These are phyloP conservation scores for Podarcis muralis DNA, from an alignment of 2,113 vertebrate species.

Conservation along the genomic window DNA sequence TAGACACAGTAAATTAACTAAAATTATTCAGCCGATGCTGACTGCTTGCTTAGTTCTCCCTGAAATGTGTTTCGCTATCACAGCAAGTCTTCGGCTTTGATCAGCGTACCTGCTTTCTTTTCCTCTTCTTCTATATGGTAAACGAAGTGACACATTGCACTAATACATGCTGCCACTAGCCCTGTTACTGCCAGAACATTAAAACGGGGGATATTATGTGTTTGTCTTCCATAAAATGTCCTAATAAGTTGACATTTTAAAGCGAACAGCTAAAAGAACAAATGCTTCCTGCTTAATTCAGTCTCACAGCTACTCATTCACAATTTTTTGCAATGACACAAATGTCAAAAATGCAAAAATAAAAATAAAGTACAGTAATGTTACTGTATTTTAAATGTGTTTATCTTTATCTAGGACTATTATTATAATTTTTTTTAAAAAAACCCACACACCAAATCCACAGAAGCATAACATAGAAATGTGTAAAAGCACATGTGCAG, in stretches of 20 bases:
- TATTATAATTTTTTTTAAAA: not conserved
- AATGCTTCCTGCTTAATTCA: not conserved
- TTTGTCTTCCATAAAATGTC: conserved; percentile 8
- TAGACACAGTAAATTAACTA: not conserved
- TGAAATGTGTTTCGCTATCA: no score
- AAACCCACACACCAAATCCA: no score
- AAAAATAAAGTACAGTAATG: no score
- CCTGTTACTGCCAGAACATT: not conserved
- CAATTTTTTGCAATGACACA: not conserved
- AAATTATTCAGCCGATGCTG: not conserved
- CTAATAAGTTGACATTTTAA: not conserved
- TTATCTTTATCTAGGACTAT: not conserved
- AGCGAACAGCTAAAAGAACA: not conserved
- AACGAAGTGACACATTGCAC: not conserved
- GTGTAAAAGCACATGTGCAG: not conserved
- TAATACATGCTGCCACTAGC: not conserved
- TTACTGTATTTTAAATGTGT: not conserved
- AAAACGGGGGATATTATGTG: not conserved
- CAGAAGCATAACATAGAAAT: not conserved
- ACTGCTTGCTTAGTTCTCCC: no score
- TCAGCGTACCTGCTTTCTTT: not conserved
- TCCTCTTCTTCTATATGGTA: not conserved
- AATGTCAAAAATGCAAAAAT: not conserved
- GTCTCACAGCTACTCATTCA: not conserved
- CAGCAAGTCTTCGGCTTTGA: not conserved